Evolutionary conservation across 2,888 invertebrate genomes (phyloP).

Genomic region (Erynnis tages): DNA sequence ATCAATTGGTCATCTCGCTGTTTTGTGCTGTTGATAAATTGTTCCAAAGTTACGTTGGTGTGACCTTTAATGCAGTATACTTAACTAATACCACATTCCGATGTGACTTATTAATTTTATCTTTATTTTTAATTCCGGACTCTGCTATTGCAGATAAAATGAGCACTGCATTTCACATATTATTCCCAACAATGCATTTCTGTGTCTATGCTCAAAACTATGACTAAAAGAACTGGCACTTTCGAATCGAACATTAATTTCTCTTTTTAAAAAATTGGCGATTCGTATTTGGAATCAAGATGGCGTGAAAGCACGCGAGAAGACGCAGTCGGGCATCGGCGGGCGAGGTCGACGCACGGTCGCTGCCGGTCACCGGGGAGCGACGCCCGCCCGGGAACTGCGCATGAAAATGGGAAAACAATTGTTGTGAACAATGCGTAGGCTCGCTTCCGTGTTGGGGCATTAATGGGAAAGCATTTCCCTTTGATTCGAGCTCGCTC

Average conservation of each 20-base stretch:
- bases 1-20: no score
- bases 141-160: no score
- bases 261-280: slow-evolving; percentile 15
- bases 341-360: slow-evolving; percentile 59
- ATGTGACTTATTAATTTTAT: no score
- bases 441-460: slow-evolving; percentile 44
- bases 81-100: no score
- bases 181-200: no score
- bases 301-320: slow-evolving; percentile 44
- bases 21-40: no score
- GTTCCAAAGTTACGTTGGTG: no score
- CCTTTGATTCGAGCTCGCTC: slow-evolving; percentile 18
- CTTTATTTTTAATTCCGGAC: no score
- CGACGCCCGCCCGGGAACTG: slow-evolving; percentile 46
- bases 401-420: slow-evolving; percentile 62
- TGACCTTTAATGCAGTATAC: no score
- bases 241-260: slow-evolving; percentile 8
- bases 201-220: not conserved
- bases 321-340: slow-evolving; percentile 44
- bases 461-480: slow-evolving; percentile 28
- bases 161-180: no score
- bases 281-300: slow-evolving; percentile 41
- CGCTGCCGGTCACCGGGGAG: slow-evolving; percentile 53
- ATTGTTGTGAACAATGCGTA: slow-evolving; percentile 61
- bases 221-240: slow-evolving; percentile 7